Evolutionary conservation across 2,888 invertebrate genomes (phyloP), one percentile per base, ranked within the genome.

Genomic region (Erannis defoliaria): DNA sequence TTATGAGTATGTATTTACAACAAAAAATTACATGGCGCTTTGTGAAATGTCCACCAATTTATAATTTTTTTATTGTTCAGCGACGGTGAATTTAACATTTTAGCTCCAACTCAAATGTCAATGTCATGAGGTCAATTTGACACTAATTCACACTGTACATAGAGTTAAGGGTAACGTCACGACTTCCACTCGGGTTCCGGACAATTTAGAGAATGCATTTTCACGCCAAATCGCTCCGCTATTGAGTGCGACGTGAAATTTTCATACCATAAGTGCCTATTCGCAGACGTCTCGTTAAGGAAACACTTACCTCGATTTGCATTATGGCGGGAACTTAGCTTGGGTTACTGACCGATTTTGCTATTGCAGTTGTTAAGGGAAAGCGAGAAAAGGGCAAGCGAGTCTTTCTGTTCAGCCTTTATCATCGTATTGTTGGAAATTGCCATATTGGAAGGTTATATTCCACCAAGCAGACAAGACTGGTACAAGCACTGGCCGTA

Each of bases 251-350:
- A 71, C 62, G 76, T 85, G 83, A 87, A 89, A 89, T 86, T 86
- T 89, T 89, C 89, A 87, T 85, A 86, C 76, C 67, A 68, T 81
- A 85, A 88, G 85, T 86, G 85, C 79, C 80, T 77, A 76, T 82
- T 81, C 76, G 76, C 68, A 72, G 73, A 74, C 72, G 76, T 74
- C 83, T 84, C 74, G 81, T 81, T 82, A 84, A 81, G 82, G 80
- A 75, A 82, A 82, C 79, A 76, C 76, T 78, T 56, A 66, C 70
- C 55, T 68, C 67, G 64, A 23, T 57, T 12, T 49, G 23, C 26
- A 14, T 35, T 67, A 40, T 40, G 21, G 29, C 12, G 3, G 12
- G 5, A 35, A 40, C 12, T 23, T n/a, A 46, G 16, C 31, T 19
- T 33, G 48, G 48, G 19, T 33, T 33, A 31, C 48, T 35, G 48